phyloP scores from a whole-genome alignment of 2,888 invertebrate species.

The Xestia c-nigrum region DNA sequence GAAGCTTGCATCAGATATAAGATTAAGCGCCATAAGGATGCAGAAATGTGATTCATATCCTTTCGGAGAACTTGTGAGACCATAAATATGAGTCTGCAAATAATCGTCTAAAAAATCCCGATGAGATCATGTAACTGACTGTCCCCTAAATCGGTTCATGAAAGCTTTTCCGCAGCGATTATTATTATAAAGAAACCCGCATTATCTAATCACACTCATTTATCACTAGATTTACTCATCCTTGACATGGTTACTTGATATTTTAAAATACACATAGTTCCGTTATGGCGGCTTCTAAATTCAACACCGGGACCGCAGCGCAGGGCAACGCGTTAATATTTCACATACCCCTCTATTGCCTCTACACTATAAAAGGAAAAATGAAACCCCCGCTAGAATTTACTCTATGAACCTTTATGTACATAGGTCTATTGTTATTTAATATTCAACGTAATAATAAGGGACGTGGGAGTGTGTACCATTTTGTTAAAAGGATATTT shows the following conservation, averaged over 20 bases:
- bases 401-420: slow-evolving; percentile 62
- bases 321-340: slow-evolving; percentile 71
- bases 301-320: slow-evolving; percentile 48
- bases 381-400: slow-evolving; percentile 63
- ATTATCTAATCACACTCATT: slow-evolving; percentile 48
- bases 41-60: slow-evolving; percentile 49
- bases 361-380: slow-evolving; percentile 72
- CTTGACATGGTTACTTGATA: slow-evolving; percentile 60
- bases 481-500: slow-evolving; percentile 14
- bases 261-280: slow-evolving; percentile 63
- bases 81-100: slow-evolving; percentile 21
- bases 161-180: slow-evolving; percentile 35
- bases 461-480: slow-evolving; percentile 17
- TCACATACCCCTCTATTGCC: slow-evolving; percentile 70
- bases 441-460: slow-evolving; percentile 52
- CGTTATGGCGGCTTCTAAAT: slow-evolving; percentile 55
- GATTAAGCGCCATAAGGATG: slow-evolving; percentile 44
- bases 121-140: slow-evolving; percentile 37
- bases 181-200: slow-evolving; percentile 14
- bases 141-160: slow-evolving; percentile 7
- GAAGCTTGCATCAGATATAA: slow-evolving; percentile 29
- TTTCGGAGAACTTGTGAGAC: slow-evolving; percentile 42
- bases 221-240: slow-evolving; percentile 48
- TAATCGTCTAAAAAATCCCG: slow-evolving; percentile 15
- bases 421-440: slow-evolving; percentile 63